Conservation (phyloP, 2,888 invertebrate genomes). For the Microctonus brassicae region DNA sequence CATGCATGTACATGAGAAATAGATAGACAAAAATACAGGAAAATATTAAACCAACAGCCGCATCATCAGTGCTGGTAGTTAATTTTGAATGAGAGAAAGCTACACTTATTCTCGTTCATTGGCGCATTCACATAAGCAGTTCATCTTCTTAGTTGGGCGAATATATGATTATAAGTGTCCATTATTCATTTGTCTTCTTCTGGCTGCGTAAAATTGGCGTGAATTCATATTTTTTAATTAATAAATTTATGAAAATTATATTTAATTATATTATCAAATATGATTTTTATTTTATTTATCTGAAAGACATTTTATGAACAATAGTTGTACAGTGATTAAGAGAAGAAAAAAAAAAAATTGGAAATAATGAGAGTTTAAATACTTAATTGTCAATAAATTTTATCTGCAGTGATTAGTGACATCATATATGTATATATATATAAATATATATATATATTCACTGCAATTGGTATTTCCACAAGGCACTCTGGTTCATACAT, state of each 20-base stretch:
- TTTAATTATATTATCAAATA: too few species aligned
- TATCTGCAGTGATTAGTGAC: constrained; percentile 1
- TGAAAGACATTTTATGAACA: neutral
- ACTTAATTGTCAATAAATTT: neutral
- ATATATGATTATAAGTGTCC: neutral
- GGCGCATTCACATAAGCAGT: constrained; percentile 9
- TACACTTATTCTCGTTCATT: neutral
- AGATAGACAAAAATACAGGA: neutral
- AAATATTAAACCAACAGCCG: neutral
- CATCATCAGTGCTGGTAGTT: constrained; percentile 10
- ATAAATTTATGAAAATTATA: constrained; percentile 14
- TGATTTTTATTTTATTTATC: too few species aligned
- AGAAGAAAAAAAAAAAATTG: neutral
- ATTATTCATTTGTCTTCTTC: constrained; percentile 7
- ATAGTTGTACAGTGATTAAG: neutral
- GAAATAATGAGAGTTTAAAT: neutral
- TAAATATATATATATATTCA: too few species aligned
- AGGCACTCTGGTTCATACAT: neutral
- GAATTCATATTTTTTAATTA: constrained; percentile 15
- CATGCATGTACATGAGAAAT: neutral
- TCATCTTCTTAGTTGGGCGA: neutral
- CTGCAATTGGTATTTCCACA: neutral
- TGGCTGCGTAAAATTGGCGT: neutral
- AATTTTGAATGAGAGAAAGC: constrained; percentile 5
- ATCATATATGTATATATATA: neutral